Conservation (phyloP, 2,888 invertebrate species). For the Formica aserva region DNA sequence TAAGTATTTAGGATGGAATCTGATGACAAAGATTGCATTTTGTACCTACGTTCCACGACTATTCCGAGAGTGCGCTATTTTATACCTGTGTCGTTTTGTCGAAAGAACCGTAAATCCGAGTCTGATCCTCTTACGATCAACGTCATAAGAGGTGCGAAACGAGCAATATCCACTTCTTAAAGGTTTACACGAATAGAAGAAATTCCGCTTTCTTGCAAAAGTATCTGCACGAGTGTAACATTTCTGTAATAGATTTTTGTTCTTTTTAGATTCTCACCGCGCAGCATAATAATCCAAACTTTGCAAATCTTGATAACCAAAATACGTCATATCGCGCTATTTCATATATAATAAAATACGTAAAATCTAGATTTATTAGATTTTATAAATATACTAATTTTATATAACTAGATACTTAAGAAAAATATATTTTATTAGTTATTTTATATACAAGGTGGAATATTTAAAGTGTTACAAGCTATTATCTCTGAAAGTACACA, state of each 20-base stretch:
- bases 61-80: slow-evolving; percentile 36
- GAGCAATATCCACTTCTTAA: slow-evolving; percentile 54
- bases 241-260: not conserved
- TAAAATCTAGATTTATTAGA: not conserved
- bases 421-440: not conserved
- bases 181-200: slow-evolving; percentile 44
- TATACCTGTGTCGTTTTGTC: slow-evolving; percentile 40
- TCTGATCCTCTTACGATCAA: slow-evolving; percentile 68
- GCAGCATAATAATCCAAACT: not conserved
- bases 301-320: not conserved
- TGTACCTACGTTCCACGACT: slow-evolving; percentile 7
- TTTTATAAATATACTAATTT: no score
- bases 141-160: slow-evolving; percentile 53
- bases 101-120: slow-evolving; percentile 67
- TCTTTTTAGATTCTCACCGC: slow-evolving; percentile 3
- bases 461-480: no score
- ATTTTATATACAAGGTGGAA: no score
- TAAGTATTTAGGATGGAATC: not conserved
- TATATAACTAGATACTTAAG: not conserved
- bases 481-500: no score
- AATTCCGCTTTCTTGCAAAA: slow-evolving; percentile 4
- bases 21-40: slow-evolving; percentile 23
- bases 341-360: not conserved
- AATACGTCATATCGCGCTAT: not conserved
- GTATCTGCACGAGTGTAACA: not conserved